These are phyloP conservation scores for Cephus sareptanus DNA, from an alignment of 2,888 invertebrate genomes.

Conservation along the genomic window DNA sequence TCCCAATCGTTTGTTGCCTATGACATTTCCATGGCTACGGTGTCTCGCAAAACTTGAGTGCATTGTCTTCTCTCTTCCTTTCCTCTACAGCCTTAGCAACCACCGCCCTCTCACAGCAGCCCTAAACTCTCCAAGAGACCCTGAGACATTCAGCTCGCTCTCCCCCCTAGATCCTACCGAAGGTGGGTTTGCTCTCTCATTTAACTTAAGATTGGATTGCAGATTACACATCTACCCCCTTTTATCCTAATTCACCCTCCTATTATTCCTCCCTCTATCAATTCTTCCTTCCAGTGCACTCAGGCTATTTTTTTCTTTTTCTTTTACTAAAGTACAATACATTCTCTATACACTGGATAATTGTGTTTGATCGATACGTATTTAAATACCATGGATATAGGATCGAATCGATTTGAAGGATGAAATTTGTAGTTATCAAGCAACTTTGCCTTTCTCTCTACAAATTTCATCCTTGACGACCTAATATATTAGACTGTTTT, in stretches of 20 bases:
- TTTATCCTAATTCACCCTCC: constrained; percentile 20
- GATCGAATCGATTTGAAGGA: background rate
- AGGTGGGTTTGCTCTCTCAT: constrained; percentile 30
- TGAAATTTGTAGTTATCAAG: too few species aligned
- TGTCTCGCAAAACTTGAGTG: background rate
- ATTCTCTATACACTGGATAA: background rate
- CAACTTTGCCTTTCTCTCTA: too few species aligned
- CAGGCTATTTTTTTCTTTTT: background rate
- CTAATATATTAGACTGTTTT: background rate
- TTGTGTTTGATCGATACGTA: background rate
- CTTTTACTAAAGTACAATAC: background rate
- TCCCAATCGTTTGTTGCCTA: background rate
- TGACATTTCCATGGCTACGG: background rate
- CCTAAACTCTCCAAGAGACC: background rate
- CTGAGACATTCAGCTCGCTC: background rate
- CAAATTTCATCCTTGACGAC: too few species aligned
- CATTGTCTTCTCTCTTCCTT: background rate
- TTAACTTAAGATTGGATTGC: constrained; percentile 53
- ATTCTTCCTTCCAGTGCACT: constrained; percentile 2
- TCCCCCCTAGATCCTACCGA: background rate
- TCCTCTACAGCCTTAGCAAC: background rate
- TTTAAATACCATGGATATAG: background rate
- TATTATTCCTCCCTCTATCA: constrained; percentile 11
- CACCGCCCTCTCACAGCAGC: background rate
- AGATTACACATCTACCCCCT: constrained; percentile 46